Percentiles rank a stretch among this genome's conserved stretches.
phyloP scores from a whole-genome alignment of 35 echinoderm and acorn worm species.

The Ophiothrix spiculata region DNA sequence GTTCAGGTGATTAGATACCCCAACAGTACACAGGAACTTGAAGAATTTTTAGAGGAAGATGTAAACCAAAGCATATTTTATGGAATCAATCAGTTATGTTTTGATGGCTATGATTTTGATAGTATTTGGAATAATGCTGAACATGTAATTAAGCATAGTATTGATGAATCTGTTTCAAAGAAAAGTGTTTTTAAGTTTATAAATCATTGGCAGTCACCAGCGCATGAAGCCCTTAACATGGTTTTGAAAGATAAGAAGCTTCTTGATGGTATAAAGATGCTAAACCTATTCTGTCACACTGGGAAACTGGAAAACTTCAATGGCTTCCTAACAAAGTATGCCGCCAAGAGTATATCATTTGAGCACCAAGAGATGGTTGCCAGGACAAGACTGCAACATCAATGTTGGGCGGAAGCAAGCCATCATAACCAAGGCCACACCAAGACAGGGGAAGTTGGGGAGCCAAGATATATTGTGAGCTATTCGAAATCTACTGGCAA shows the following conservation, averaged over 20 bases:
- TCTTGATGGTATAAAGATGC: constrained; percentile 30
- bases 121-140: no score
- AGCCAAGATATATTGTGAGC: neutral
- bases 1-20: no score
- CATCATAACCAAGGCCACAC: neutral
- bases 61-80: no score
- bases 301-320: constrained; percentile 25
- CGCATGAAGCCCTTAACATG: constrained; percentile 33
- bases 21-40: no score
- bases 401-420: constrained; percentile 1
- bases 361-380: constrained; percentile 10
- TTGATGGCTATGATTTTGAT: no score
- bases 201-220: no score
- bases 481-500: no score
- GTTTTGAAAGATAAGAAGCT: constrained; percentile 30
- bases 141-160: no score
- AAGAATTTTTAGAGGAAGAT: no score
- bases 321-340: neutral
- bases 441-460: neutral
- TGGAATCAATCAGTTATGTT: no score
- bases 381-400: constrained; percentile 14
- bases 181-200: no score
- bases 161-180: no score
- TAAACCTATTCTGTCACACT: constrained; percentile 41
- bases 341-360: constrained; percentile 18